A percentile compares a stretch with the other conserved stretches of the same genome.
Evolutionary conservation across 2,113 vertebrate species (phyloP).

Genomic region (Pipra filicauda): DNA sequence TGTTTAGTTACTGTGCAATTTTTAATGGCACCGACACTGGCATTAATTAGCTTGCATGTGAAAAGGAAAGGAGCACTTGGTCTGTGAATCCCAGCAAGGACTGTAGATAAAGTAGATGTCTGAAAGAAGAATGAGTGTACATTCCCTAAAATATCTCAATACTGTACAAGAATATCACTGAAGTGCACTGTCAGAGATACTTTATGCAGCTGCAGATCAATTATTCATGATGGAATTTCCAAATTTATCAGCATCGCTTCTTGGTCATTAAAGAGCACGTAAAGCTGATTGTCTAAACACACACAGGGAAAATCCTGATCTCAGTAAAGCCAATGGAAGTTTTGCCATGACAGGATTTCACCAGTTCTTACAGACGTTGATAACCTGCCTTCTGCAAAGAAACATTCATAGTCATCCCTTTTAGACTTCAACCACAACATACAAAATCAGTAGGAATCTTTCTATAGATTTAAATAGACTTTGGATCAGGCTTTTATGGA

Average conservation of each 20-base stretch:
- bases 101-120: not conserved
- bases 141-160: not conserved
- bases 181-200: not conserved
- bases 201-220: not conserved
- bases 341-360: not conserved
- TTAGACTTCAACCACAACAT: not conserved
- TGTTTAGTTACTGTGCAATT: not conserved
- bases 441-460: not conserved
- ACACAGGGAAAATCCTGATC: not conserved
- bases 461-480: not conserved
- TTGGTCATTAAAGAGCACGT: not conserved
- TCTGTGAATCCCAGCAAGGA: not conserved
- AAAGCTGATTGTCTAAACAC: not conserved
- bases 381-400: not conserved
- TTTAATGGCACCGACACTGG: not conserved
- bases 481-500: not conserved
- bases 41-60: not conserved
- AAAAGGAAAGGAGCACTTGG: not conserved
- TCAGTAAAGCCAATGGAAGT: not conserved
- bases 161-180: not conserved
- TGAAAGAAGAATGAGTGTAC: not conserved
- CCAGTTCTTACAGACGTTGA: not conserved
- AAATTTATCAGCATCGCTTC: not conserved
- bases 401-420: not conserved
- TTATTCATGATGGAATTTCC: not conserved